A percentile compares a stretch with the other conserved stretches of the same genome.
These are phyloP conservation scores for Vulpes vulpes DNA, from an alignment of 2,113 vertebrate species.

Conservation along the genomic window DNA sequence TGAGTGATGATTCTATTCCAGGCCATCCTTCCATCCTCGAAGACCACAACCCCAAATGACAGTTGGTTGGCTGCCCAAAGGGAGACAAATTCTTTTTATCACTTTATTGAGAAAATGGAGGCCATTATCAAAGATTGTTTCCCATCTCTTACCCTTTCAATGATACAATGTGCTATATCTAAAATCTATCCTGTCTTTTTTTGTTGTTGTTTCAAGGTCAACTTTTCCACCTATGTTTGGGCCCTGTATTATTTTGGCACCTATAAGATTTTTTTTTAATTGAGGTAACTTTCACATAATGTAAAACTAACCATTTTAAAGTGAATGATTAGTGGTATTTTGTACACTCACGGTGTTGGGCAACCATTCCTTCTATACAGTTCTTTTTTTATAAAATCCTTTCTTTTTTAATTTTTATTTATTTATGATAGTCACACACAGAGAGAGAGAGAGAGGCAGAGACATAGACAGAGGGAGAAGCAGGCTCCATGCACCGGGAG, in stretches of 20 bases:
- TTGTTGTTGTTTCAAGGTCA: neutral
- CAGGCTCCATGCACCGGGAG: too few species aligned
- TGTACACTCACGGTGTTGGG: neutral
- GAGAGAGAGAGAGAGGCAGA: too few species aligned
- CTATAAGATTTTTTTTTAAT: neutral
- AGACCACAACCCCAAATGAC: neutral
- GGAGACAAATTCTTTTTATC: neutral
- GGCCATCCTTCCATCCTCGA: neutral
- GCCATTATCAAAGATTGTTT: neutral
- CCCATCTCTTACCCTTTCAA: neutral
- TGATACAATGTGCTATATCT: neutral
- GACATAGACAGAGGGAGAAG: too few species aligned
- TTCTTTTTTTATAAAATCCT: neutral
- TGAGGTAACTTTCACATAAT: neutral
- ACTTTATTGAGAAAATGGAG: neutral
- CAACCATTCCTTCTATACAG: neutral
- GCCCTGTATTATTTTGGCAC: neutral
- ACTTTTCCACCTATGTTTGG: neutral
- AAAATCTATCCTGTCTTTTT: neutral
- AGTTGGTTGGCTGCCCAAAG: neutral
- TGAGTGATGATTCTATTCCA: neutral
- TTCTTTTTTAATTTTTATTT: too few species aligned
- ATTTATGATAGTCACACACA: too few species aligned
- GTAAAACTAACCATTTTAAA: neutral
- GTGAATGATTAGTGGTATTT: neutral